Percentiles rank a stretch among this genome's conserved stretches.
These are phyloP conservation scores for Trachymyrmex cornetzi DNA, from an alignment of 1,140 invertebrate species.

Conservation along the genomic window DNA sequence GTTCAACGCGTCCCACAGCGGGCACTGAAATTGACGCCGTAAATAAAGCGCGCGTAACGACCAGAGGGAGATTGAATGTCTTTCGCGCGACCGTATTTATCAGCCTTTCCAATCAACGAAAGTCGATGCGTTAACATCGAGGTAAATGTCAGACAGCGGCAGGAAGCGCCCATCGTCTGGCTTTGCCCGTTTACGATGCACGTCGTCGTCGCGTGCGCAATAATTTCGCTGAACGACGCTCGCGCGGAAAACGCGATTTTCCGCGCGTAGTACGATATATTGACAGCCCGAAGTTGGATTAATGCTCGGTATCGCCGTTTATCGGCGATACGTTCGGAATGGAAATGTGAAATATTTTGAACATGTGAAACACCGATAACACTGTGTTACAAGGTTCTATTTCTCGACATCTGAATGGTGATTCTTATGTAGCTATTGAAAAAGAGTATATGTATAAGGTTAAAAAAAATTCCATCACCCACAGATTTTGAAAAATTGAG, in stretches of 20 bases:
- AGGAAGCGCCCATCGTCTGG: slow-evolving; percentile 41
- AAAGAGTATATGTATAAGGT: too few relatives aligned
- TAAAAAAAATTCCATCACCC: too few relatives aligned
- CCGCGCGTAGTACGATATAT: neutral
- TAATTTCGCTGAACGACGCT: slow-evolving; percentile 21
- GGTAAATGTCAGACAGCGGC: slow-evolving; percentile 45
- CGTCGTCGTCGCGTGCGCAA: slow-evolving; percentile 2
- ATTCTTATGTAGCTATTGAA: too few relatives aligned
- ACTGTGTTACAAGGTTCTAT: too few relatives aligned
- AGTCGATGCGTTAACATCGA: slow-evolving; percentile 56
- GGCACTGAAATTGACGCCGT: slow-evolving; percentile 29
- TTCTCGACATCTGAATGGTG: too few relatives aligned
- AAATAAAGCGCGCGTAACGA: slow-evolving; percentile 44
- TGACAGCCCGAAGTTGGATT: slow-evolving; percentile 32
- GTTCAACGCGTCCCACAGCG: slow-evolving; percentile 12
- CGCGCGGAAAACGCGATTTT: neutral
- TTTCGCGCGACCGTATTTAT: slow-evolving; percentile 36
- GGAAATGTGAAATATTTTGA: slow-evolving; percentile 52
- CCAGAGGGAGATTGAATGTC: slow-evolving; percentile 25
- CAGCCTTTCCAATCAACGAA: slow-evolving; percentile 51
- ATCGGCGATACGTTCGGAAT: slow-evolving; percentile 22
- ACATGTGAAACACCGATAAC: slow-evolving; percentile 70
- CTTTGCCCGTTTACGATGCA: slow-evolving; percentile 13
- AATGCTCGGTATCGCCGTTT: slow-evolving; percentile 9
- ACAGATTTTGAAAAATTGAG: too few relatives aligned